A percentile compares a stretch with the other conserved stretches of the same genome.
phyloP scores from a whole-genome alignment of 2,797 vertebrate species.

The Falco columbarius region DNA sequence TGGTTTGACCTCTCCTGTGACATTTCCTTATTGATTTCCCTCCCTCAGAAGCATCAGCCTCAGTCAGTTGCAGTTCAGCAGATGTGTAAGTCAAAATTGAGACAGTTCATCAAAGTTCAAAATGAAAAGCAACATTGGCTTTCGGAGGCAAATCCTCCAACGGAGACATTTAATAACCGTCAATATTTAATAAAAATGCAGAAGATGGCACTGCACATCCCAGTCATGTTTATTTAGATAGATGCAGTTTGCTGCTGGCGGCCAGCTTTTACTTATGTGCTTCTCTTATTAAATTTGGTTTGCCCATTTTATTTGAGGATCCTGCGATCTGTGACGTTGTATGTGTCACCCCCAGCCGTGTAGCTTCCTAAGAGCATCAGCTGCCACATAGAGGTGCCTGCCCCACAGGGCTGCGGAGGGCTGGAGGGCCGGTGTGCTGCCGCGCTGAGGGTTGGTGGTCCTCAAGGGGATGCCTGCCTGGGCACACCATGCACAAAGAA shows the following conservation, averaged over 20 bases:
- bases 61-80: conserved; percentile 29
- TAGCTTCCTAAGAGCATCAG: not conserved
- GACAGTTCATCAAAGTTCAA: conserved; percentile 74
- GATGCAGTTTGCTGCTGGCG: not conserved
- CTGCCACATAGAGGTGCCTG: rapidly evolving
- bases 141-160: conserved; percentile 53
- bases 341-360: not conserved
- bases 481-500: not conserved
- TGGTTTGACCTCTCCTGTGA: conserved; percentile 70
- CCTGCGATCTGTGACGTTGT: not conserved
- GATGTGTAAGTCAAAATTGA: conserved; percentile 40
- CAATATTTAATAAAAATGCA: conserved; percentile 68
- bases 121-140: conserved; percentile 72
- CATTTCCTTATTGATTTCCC: conserved; percentile 74
- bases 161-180: conserved; percentile 71
- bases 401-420: not conserved
- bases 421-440: rapidly evolving
- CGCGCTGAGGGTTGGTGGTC: not conserved
- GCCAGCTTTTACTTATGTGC: not conserved
- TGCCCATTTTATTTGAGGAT: not conserved
- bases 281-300: not conserved
- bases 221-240: not conserved
- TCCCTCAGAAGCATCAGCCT: conserved; percentile 33
- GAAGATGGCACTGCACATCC: not conserved
- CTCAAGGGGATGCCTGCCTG: not conserved